Evolutionary conservation across 2,113 vertebrate species (phyloP), one percentile per base, ranked within the genome.

Genomic region (Dromaius novaehollandiae): DNA sequence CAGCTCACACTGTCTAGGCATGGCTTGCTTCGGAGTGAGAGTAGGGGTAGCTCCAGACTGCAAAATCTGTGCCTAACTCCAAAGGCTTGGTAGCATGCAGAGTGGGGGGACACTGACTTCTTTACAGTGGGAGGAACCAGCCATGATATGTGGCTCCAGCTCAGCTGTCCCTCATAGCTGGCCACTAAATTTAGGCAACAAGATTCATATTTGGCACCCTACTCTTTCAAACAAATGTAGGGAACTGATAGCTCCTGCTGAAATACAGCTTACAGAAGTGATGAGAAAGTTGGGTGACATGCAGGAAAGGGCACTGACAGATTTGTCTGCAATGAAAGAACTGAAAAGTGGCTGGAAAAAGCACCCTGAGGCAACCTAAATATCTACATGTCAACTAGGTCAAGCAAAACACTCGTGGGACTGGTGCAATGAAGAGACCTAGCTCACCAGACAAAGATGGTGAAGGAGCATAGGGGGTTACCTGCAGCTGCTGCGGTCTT

Each of bases 1-100:
- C 1, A 3, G 24, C 46, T 68, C 1, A 0, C 34, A 55, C 11
- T 0, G 2, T 32, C 0, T 2, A 28, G 34, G 6, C 30, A 64
- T 0, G 1, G 20, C 68, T 89, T 55, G 34, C 21, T n/a, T 20
- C 0, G 0, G 21, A 58, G 26, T 32, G 20, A 66, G 5, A n/a
- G 32, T 38, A 82, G 46, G 50, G 12, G 36, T 63, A 0, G 1
- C 46, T 28, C 21, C 56, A 13, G 21, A 40, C 19, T 1, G 0
- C 17, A 36, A 64, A 55, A 20, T 16, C 32, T 58, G 64, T 42
- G 24, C 36, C 38, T 44, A 18, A 46, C 51, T 20, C 18, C 51
- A 36, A 42, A 56, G 32, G 6, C 48, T 80, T 58, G 61, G 17
- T 48, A 76, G 53, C 13, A 3, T 0, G 0, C 13, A 34, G 36